Base-by-base conservation (phyloP, 1,140 invertebrate species). In the Drosophila insularis region DNA sequence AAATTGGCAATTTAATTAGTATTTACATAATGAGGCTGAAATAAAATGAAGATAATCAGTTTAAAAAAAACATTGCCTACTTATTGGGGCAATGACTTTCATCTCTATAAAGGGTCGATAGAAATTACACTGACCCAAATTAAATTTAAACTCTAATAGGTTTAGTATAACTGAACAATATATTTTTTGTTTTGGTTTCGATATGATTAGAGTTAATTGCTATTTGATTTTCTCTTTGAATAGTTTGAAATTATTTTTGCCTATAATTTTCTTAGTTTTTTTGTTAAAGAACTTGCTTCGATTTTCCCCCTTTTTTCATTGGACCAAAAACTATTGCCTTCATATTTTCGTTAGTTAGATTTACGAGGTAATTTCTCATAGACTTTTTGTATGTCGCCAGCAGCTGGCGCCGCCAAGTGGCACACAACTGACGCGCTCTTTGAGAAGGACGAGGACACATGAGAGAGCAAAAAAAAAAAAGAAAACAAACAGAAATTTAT, bases 401-500 rank as follows among this genome's bases (percentile, higher is more conserved):
- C 81, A 74, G 78, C 78, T 81, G 81, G 63, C 60, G 63, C 23
- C 68, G 40, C 63, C 74, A 75, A 77, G 63, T 87, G 65, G 74
- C 71, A 76, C 70, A 81, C 56, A 74, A 78, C 67, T 71, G 67
- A 64, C 64, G 78, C 78, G 74, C 78, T 78, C 74, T 86, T 78
- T 56, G 64, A 69, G 67, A 19, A 21, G 43, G 43, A 50, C 43
- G 2, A 50, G 35, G 11, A 50, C 43, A 50, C 43, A 66, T 64
- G 32, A 32, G n/a, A 59, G 66, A 71, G 66, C n/a, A 78, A 59
- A 80, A 14, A 78, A 59, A 80, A 78, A 53, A 81, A 72, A 71
- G 77, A 72, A 71, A 73, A 74, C 77, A 74, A 75, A 79, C 62
- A 80, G 66, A 68, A 87, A 89, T 89, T 80, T 78, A 87, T 84